These are phyloP conservation scores for Nomada ruficornis DNA, from an alignment of 2,888 invertebrate genomes.

Conservation along the genomic window DNA sequence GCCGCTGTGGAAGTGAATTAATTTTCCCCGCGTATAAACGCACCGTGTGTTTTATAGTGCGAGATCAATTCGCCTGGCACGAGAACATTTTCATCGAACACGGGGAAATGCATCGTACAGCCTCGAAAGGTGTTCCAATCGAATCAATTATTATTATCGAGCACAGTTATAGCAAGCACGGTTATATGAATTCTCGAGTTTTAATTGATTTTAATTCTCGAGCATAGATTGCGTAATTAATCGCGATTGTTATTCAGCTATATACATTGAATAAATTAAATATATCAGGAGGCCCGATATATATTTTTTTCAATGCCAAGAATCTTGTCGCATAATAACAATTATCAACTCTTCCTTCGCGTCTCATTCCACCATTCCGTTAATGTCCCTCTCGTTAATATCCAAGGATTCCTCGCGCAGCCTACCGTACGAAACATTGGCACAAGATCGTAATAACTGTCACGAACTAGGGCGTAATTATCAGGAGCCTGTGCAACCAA, in stretches of 20 bases:
- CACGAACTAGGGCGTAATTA: constrained; percentile 58
- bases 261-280: constrained; percentile 8
- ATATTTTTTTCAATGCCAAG: background rate
- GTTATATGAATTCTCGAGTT: too few relatives aligned
- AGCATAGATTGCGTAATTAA: too few relatives aligned
- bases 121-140: too few relatives aligned
- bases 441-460: constrained; percentile 55
- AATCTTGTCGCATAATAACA: constrained; percentile 17
- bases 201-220: too few relatives aligned
- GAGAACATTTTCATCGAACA: too few relatives aligned
- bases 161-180: too few relatives aligned
- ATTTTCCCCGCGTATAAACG: background rate
- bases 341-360: constrained; percentile 31
- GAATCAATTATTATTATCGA: too few relatives aligned
- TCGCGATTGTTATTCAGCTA: too few relatives aligned
- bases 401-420: constrained; percentile 22
- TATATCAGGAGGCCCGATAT: background rate
- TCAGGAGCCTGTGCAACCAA: constrained; percentile 35
- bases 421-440: constrained; percentile 21
- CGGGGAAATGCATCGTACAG: too few relatives aligned
- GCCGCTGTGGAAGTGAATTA: background rate
- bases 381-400: constrained; percentile 53
- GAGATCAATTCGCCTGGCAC: too few relatives aligned
- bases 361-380: constrained; percentile 17
- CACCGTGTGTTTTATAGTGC: too few relatives aligned